Evolutionary conservation across 1,140 invertebrate genomes (phyloP), one percentile per base, ranked within the genome.

Genomic region (Drosophila pachea): DNA sequence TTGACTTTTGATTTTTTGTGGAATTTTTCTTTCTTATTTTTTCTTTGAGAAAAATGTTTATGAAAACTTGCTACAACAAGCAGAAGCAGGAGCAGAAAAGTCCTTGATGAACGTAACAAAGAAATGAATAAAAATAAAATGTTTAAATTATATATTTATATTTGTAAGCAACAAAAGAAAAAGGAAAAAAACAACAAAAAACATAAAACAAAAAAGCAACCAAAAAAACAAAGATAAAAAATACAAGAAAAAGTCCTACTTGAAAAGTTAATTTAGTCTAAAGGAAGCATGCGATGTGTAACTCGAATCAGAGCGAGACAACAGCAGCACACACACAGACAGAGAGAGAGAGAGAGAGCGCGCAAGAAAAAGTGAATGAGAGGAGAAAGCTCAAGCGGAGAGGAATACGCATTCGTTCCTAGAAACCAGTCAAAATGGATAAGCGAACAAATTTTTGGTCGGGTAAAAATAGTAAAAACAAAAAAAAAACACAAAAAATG

Each of bases 221-320:
- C 22, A 36, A 36, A 40, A 67, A 73, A 49, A 49, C 22, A 61
- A 52, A 65, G 45, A 58, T 43, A 64, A 62, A 49, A 22, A 22
- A 22, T 22, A 22, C 22, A 22, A 22, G 36, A 73, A 78, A 59
- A 71, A 77, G 67, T 86, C 81, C 81, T 86, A 84, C 76, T 86
- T 81, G 77, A 86, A 84, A 84, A 86, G 81, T 70, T 84, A 83
- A 70, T 82, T 83, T 83, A 79, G 69, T 76, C 31, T 76, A 83
- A 75, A 31, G n/a, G 66, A 69, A 16, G 40, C 42, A 33, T 50
- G 55, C 22, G 3, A 52, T 54, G 42, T 50, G 14, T 38, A 38
- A 38, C 8, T 11, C 36, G 0, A 11, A 9, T 6, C 8, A 35
- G 16, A 61, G 7, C 45, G 6, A 35, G 12, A 56, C 12, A 58